Percentiles rank a stretch among this genome's conserved stretches.
phyloP scores from a whole-genome alignment of 2,888 invertebrate genomes.

The Mimachlamys varia region DNA sequence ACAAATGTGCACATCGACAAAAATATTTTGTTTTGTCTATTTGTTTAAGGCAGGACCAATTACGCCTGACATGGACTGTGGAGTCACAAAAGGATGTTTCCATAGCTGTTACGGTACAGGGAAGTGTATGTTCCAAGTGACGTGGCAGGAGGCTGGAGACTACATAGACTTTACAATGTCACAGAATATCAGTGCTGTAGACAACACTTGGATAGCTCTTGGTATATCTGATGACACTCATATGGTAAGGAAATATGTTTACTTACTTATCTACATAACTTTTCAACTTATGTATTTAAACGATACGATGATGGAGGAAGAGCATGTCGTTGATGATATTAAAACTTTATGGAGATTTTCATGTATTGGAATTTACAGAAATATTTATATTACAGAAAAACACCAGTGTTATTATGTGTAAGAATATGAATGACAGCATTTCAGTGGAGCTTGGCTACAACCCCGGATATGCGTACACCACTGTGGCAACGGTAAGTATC shows the following conservation, averaged over 20 bases:
- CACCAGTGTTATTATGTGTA: not conserved
- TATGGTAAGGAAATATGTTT: not conserved
- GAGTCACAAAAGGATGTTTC: not conserved
- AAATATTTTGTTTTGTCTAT: not conserved
- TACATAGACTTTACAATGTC: conserved; percentile 22
- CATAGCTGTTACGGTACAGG: not conserved
- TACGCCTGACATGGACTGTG: not conserved
- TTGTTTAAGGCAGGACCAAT: not conserved
- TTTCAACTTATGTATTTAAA: too few species aligned
- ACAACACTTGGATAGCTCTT: conserved; percentile 8
- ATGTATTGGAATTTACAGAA: not conserved
- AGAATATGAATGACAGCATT: not conserved
- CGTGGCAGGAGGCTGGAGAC: conserved; percentile 22
- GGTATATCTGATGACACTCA: not conserved
- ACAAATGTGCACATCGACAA: not conserved
- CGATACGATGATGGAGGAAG: too few species aligned
- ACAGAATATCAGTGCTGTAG: conserved; percentile 10
- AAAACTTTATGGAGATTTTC: too few species aligned
- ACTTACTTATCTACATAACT: too few species aligned
- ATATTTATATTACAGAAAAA: not conserved
- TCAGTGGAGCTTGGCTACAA: conserved; percentile 22
- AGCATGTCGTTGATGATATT: too few species aligned
- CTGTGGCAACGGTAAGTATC: not conserved
- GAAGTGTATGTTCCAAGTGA: not conserved
- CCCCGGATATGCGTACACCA: not conserved